Conservation (phyloP, 2,888 invertebrate species). For the Ornithoptera alexandrae region DNA sequence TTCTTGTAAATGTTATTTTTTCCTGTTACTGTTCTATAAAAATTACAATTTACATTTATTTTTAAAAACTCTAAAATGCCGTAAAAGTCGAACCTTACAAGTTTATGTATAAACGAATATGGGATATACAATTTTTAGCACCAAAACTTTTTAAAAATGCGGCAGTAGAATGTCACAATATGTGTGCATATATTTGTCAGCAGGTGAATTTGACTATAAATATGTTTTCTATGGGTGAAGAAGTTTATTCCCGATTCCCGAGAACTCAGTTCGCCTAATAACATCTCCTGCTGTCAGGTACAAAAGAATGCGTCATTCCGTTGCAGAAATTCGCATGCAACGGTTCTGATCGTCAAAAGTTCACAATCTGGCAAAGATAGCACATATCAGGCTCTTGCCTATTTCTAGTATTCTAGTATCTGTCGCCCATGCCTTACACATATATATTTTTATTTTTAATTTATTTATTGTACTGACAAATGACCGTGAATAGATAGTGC, state of each 20-base stretch:
- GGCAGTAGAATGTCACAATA: not conserved
- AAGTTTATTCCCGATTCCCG: not conserved
- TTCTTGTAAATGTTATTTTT: not conserved
- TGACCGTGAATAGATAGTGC: too few species aligned
- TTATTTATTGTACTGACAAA: too few species aligned
- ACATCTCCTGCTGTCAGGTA: not conserved
- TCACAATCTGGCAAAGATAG: too few species aligned
- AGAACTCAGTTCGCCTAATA: not conserved
- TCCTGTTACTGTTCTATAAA: not conserved
- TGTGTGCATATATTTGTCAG: not conserved
- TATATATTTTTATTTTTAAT: too few species aligned
- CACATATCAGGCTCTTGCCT: too few species aligned
- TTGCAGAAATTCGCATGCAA: too few species aligned
- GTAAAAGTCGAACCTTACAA: not conserved
- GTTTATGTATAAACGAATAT: not conserved
- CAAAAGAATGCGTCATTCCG: too few species aligned
- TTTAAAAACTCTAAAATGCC: not conserved
- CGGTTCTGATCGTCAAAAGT: too few species aligned
- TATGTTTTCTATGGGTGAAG: not conserved
- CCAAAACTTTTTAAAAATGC: not conserved
- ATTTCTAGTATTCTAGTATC: too few species aligned
- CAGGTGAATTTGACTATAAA: slow-evolving; percentile 1
- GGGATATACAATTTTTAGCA: not conserved
- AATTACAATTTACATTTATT: not conserved
- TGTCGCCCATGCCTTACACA: too few species aligned